Percentiles rank a stretch among this genome's conserved stretches.
These are phyloP conservation scores for Anarsia innoxiella DNA, from an alignment of 2,888 invertebrate species.

Conservation along the genomic window DNA sequence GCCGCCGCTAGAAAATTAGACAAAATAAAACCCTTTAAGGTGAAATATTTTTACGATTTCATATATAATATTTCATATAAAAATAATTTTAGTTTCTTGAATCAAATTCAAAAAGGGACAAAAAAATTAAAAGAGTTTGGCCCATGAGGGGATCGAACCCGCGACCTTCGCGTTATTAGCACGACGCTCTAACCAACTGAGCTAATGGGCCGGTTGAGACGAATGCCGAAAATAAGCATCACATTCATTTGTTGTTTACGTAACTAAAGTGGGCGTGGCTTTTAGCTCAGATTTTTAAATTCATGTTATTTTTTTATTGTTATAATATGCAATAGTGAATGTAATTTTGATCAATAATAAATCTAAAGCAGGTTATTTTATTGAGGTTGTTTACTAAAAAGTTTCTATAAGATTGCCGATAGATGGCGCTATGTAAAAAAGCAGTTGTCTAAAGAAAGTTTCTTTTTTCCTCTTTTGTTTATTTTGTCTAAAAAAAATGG, in stretches of 20 bases:
- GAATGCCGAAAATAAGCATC: constrained; percentile 9
- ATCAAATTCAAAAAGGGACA: neutral
- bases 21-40: too few relatives aligned
- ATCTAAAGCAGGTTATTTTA: too few relatives aligned
- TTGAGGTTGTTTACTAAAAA: too few relatives aligned
- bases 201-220: constrained; percentile 64
- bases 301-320: neutral
- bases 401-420: too few relatives aligned
- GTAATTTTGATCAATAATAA: too few relatives aligned
- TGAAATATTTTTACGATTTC: neutral
- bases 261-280: constrained; percentile 13
- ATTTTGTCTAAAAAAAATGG: too few relatives aligned
- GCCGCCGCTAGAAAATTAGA: too few relatives aligned
- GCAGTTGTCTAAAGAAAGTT: too few relatives aligned
- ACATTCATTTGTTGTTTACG: neutral
- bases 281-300: neutral
- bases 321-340: too few relatives aligned
- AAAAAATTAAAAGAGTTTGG: constrained; percentile 33
- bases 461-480: too few relatives aligned
- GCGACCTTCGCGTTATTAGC: constrained; percentile 86
- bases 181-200: constrained; percentile 86
- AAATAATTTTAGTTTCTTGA: neutral
- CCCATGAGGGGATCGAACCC: constrained; percentile 84
- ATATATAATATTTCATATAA: constrained; percentile 1
- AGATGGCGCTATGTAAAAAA: too few relatives aligned